phyloP scores from a whole-genome alignment of 1,140 invertebrate genomes.

The Calliphora vicina region DNA sequence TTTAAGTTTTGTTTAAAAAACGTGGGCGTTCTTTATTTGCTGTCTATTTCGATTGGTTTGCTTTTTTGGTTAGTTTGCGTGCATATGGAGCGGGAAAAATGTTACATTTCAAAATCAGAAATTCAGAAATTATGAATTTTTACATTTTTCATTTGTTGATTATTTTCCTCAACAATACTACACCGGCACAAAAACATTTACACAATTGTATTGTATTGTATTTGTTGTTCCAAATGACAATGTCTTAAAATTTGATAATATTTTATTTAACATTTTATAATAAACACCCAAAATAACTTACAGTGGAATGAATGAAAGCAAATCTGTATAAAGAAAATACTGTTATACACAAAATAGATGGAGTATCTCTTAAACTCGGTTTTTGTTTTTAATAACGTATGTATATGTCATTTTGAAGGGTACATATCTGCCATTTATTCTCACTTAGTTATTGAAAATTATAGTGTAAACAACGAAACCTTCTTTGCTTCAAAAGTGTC shows the following conservation, averaged over 20 bases:
- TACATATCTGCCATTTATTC: too few relatives aligned
- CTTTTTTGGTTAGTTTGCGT: too few relatives aligned
- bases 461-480: too few relatives aligned
- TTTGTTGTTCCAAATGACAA: background rate
- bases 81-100: background rate
- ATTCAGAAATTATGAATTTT: background rate
- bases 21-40: conserved; percentile 15
- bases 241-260: conserved; percentile 19
- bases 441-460: too few relatives aligned
- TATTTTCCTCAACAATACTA: background rate
- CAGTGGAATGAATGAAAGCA: background rate
- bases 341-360: too few relatives aligned
- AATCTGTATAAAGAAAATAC: too few relatives aligned
- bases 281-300: background rate
- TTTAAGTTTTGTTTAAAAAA: background rate
- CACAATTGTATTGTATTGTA: too few relatives aligned
- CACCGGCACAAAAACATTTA: too few relatives aligned
- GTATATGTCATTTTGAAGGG: too few relatives aligned
- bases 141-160: background rate
- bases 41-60: background rate
- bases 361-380: too few relatives aligned
- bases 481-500: too few relatives aligned
- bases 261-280: conserved; percentile 19
- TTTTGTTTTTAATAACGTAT: too few relatives aligned
- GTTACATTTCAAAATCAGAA: conserved; percentile 14